Percentiles rank a stretch among this genome's conserved stretches.
Evolutionary conservation across 2,888 invertebrate genomes (phyloP).

Genomic region (Harmothoe impar): DNA sequence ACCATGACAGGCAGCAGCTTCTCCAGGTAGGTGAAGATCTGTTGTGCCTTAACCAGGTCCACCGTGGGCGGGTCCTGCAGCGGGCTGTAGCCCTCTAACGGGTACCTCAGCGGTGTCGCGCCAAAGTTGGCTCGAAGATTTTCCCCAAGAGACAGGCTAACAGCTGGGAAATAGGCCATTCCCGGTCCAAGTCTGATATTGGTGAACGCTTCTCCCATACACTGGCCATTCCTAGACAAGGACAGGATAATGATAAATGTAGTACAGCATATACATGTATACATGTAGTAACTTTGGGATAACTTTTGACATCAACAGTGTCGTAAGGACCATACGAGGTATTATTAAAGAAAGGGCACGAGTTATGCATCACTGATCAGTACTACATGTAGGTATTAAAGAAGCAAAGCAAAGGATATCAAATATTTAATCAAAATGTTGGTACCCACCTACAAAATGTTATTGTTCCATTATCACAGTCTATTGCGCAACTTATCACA

Average conservation of each 20-base stretch:
- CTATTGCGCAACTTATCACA: conserved; percentile 90
- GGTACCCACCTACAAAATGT: conserved; percentile 86
- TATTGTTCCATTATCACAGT: conserved; percentile 89
- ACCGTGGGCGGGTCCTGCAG: conserved; percentile 85
- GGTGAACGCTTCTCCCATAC: conserved; percentile 89
- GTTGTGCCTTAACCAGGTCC: conserved; percentile 82
- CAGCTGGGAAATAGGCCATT: conserved; percentile 91
- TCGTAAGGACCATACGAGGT: too few relatives aligned
- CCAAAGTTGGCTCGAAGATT: conserved; percentile 92
- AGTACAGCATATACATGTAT: not conserved
- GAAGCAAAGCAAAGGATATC: too few relatives aligned
- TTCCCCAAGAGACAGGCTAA: conserved; percentile 90
- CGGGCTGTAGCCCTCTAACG: conserved; percentile 86
- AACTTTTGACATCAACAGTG: too few relatives aligned
- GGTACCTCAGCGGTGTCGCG: conserved; percentile 85
- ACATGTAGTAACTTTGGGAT: too few relatives aligned
- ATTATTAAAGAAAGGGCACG: too few relatives aligned
- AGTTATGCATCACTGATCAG: too few relatives aligned
- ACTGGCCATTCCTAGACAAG: conserved; percentile 88
- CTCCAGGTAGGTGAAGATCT: conserved; percentile 85
- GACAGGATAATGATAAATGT: not conserved
- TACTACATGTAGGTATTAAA: too few relatives aligned
- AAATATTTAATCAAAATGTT: too few relatives aligned
- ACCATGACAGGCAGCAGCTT: conserved; percentile 81
- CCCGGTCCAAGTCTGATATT: conserved; percentile 89